Evolutionary conservation across 53 echinoderm and acorn worm species (phyloP), one percentile per base, ranked within the genome.

Genomic region (Pentamera pediparva): DNA sequence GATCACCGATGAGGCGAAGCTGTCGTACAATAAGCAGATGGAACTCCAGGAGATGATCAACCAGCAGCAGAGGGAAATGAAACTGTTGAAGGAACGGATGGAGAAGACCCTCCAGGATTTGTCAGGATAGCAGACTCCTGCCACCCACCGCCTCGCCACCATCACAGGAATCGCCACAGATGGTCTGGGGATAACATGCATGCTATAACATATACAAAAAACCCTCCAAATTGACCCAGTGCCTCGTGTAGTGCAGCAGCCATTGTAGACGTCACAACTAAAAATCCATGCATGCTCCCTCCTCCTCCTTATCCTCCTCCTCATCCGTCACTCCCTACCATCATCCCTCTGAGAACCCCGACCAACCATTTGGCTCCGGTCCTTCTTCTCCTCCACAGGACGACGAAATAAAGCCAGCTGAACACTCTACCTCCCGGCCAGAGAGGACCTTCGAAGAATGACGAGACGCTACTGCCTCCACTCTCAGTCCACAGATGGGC

Each of bases 41-140:
- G 83, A 89, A 27, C 82, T 93, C 2, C 93, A 89, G 56, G 72
- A 84, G 17, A 61, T 93, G 37, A 87, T 93, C 47, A 51, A 84
- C 15, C 77, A 93, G 40, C 93, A 89, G 37, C 89, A 93, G 61
- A 75, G 84, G 35, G 84, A 93, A 61, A 81, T 93, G 78, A 69
- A 81, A 39, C 71, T 81, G 17, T 67, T 86, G n/a, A 83, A 83
- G 30, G 74, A 86, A 60, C 86, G 82, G 59, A 89, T 93, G 86
- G 82, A 85, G 32, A 80, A 79, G 34, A 76, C 67, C 17, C 67
- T 60, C n/a, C 71, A 38, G 40, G 69, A 61, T 51, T 37, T 18
- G n/a, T n/a, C n/a, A n/a, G n/a, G n/a, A n/a, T n/a, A n/a, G n/a
- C 28, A 30, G 34, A 36, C 78, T 15, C 36, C 62, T 62, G 52